phyloP scores from a whole-genome alignment of 2,888 invertebrate species.

The Hirtodrosophila confusa region DNA sequence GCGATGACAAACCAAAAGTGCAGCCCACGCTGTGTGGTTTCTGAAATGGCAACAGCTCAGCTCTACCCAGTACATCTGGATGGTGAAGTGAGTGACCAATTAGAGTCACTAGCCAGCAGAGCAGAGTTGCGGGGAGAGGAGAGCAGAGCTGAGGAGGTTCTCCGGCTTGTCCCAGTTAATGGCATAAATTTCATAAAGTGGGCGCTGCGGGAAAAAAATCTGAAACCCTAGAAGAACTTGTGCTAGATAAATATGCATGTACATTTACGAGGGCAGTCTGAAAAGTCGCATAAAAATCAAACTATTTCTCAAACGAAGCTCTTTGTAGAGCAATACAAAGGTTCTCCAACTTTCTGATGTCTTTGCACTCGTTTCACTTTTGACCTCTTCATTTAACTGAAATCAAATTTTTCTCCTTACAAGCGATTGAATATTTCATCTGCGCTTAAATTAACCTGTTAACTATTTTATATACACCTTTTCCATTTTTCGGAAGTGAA shows the following conservation, averaged over 20 bases:
- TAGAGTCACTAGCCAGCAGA: slow-evolving; percentile 25
- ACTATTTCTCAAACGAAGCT: too few relatives aligned
- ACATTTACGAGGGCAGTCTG: neutral
- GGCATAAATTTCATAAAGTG: slow-evolving; percentile 49
- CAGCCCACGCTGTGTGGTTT: slow-evolving; percentile 50
- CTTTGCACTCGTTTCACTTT: too few relatives aligned
- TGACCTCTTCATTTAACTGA: too few relatives aligned
- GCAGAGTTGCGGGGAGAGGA: slow-evolving; percentile 1
- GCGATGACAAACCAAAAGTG: slow-evolving; percentile 46
- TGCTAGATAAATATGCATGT: slow-evolving; percentile 38
- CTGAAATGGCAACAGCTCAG: slow-evolving; percentile 30
- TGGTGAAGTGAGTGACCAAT: slow-evolving; percentile 35
- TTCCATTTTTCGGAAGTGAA: too few relatives aligned
- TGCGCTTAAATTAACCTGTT: too few relatives aligned
- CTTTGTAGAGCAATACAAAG: too few relatives aligned
- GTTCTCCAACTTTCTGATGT: too few relatives aligned
- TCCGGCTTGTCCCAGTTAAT: slow-evolving; percentile 43
- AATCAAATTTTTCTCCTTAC: too few relatives aligned
- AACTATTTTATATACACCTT: too few relatives aligned
- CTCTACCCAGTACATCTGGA: slow-evolving; percentile 16
- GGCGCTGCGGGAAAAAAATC: slow-evolving; percentile 27
- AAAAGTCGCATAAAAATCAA: too few relatives aligned
- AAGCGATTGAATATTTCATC: too few relatives aligned
- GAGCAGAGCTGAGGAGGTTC: neutral
- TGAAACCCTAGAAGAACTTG: slow-evolving; percentile 42